A percentile compares a stretch with the other conserved stretches of the same genome.
Evolutionary conservation across 2,797 vertebrate genomes (phyloP).

Genomic region (Tachyglossus aculeatus): DNA sequence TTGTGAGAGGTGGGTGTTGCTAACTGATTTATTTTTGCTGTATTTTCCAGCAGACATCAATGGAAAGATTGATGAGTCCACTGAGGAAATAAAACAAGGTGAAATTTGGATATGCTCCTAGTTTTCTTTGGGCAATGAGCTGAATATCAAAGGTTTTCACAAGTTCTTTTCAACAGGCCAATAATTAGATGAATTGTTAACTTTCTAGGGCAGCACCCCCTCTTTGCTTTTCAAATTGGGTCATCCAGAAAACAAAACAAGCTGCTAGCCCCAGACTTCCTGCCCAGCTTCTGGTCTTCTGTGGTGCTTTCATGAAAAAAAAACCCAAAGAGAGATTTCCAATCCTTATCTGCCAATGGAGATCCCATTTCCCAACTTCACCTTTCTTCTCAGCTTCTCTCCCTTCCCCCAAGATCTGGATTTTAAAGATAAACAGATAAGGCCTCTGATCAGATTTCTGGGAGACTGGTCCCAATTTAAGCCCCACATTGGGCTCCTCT

Average conservation of each 20-base stretch:
- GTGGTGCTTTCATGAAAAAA: conserved; percentile 1
- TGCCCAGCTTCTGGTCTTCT: too few relatives aligned
- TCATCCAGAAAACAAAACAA: too few relatives aligned
- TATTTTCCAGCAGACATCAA: neutral
- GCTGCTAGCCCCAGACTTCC: too few relatives aligned
- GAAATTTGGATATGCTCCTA: conserved; percentile 14
- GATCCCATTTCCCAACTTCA: too few relatives aligned
- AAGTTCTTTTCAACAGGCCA: conserved; percentile 1
- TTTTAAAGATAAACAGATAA: too few relatives aligned
- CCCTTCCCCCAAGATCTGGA: too few relatives aligned
- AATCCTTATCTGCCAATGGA: conserved; percentile 10
- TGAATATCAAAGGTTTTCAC: conserved; percentile 1
- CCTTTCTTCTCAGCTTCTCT: too few relatives aligned
- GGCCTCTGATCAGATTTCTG: too few relatives aligned
- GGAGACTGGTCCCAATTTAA: too few relatives aligned
- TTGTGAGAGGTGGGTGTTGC: neutral
- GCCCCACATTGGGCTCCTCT: neutral
- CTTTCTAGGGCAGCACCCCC: conserved; percentile 7
- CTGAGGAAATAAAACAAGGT: conserved; percentile 15
- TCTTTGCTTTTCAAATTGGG: too few relatives aligned
- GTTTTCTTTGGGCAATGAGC: conserved; percentile 9
- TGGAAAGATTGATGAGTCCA: conserved; percentile 10
- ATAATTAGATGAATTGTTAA: conserved; percentile 32
- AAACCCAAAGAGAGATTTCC: neutral
- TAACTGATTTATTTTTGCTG: conserved; percentile 12